These are phyloP conservation scores for Ophiothrix spiculata DNA, from an alignment of 35 echinoderm and acorn worm species.

Conservation along the genomic window DNA sequence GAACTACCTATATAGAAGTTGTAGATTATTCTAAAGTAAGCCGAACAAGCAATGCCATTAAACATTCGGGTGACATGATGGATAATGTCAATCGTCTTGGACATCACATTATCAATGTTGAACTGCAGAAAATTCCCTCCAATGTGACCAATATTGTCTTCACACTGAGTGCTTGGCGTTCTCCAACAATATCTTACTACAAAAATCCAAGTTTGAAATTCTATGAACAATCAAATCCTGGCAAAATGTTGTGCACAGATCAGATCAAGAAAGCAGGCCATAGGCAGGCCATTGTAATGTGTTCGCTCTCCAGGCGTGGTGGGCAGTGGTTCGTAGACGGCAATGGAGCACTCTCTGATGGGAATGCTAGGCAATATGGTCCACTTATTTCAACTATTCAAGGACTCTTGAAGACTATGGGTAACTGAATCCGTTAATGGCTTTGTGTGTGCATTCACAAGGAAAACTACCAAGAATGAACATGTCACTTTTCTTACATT, in stretches of 20 bases:
- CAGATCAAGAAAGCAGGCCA: constrained; percentile 7
- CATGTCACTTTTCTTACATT: no score
- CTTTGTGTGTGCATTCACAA: no score
- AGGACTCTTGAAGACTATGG: no score
- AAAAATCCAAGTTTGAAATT: constrained; percentile 18
- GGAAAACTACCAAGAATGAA: no score
- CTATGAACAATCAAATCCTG: constrained; percentile 19
- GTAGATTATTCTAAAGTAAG: not conserved
- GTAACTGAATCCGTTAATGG: no score
- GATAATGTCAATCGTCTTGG: not conserved
- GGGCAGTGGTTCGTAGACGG: constrained; percentile 18
- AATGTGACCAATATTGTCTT: constrained; percentile 10
- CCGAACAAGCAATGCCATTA: not conserved
- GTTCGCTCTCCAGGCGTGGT: constrained; percentile 1
- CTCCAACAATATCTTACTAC: constrained; percentile 10
- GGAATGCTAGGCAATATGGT: constrained; percentile 16
- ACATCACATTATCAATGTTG: constrained; percentile 21
- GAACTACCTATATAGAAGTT: not conserved
- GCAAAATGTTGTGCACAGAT: constrained; percentile 31
- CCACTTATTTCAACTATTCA: constrained; percentile 21
- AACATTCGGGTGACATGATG: constrained; percentile 26
- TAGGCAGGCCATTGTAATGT: constrained; percentile 28
- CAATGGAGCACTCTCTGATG: constrained; percentile 2
- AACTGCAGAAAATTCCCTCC: constrained; percentile 11
- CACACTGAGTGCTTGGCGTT: constrained; percentile 32